Evolutionary conservation across 2,113 vertebrate genomes (phyloP).

Genomic region (Crotophaga sulcirostris): DNA sequence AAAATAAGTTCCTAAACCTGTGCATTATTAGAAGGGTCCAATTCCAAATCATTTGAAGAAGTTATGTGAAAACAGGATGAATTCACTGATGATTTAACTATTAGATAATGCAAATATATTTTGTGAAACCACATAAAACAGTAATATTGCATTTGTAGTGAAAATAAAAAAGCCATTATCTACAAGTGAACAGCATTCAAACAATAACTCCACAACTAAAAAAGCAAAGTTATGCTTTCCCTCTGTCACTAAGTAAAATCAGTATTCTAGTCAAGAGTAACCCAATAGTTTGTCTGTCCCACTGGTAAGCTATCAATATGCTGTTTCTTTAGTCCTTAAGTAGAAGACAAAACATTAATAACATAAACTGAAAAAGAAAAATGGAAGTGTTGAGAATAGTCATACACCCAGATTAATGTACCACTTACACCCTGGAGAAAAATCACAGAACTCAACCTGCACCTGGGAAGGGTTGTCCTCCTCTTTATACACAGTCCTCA

Average conservation of each 20-base stretch:
- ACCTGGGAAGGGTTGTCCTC: not conserved
- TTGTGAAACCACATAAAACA: not conserved
- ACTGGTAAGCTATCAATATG: not conserved
- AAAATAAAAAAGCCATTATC: not conserved
- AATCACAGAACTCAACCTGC: not conserved
- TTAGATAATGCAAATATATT: not conserved
- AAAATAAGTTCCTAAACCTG: not conserved
- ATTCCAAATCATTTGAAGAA: constrained; percentile 1
- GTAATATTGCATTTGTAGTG: not conserved
- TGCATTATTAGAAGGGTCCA: not conserved
- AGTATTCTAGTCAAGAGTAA: not conserved
- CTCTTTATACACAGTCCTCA: not conserved
- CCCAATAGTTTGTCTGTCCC: not conserved
- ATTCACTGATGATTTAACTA: not conserved
- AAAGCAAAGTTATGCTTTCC: not conserved
- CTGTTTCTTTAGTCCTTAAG: not conserved
- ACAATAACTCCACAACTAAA: not conserved
- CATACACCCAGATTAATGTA: not conserved
- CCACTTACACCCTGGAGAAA: not conserved
- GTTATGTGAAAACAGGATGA: not conserved
- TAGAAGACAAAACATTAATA: not conserved
- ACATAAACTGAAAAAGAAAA: not conserved
- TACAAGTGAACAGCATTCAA: not conserved
- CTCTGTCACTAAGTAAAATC: not conserved
- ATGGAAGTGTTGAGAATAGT: not conserved